Evolutionary conservation across 2,888 invertebrate species (phyloP), one percentile per base, ranked within the genome.

Genomic region (Arrhopalites spinosus): DNA sequence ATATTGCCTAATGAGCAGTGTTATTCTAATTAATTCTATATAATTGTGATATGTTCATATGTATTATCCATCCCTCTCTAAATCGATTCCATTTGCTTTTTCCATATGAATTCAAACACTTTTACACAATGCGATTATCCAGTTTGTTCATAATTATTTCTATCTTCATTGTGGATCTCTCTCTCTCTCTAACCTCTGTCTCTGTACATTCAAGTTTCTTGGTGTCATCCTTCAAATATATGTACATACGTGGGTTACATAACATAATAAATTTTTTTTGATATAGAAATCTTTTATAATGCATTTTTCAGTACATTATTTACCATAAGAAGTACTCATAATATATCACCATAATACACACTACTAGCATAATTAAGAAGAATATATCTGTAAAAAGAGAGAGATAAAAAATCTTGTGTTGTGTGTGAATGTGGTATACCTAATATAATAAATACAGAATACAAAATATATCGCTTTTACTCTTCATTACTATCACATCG

Each of bases 21-120:
- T 77, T 77, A 77, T 74, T 77, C 72, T 77, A 75, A 77, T 77
- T 77, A 77, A 77, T 75, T 77, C 75, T 69, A 50, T 74, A 70
- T 77, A 77, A 77, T 77, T 77, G 77, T n/a, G n/a, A n/a, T n/a
- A 75, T 68, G 68, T 72, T 71, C 71, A 56, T 63, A 73, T 53
- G 43, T 43, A 66, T 45, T 43, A 66, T 36, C 45, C 43, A 53
- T 53, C 5, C 23, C 23, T n/a, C 23, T 66, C 66, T 43, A 45
- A 66, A 66, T 66, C 66, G 66, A 66, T 66, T 66, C 66, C 36
- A 66, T 66, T 66, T 66, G 36, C 66, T 66, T 23, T 43, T 36
- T 36, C n/a, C 45, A 66, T 66, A 36, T 66, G 36, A 11, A 36
- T 25, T 29, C 63, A 63, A 63, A 63, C 63, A 63, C 63, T 29